phyloP scores from a whole-genome alignment of 2,113 vertebrate species.

The Chlorodrepanis virens region DNA sequence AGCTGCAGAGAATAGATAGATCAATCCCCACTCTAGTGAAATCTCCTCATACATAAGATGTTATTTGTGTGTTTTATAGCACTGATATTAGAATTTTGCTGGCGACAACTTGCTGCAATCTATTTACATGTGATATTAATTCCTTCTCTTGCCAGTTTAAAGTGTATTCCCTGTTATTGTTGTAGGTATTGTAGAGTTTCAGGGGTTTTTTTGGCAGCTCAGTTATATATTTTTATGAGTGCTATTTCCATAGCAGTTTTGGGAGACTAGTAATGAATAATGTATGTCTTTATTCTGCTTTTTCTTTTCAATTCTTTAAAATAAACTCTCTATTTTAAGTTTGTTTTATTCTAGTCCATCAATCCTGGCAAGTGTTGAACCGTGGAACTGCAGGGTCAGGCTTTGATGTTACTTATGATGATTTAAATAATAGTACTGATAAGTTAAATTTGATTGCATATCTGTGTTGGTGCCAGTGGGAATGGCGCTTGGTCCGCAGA shows the following conservation, averaged over 20 bases:
- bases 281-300: background rate
- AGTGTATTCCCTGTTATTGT: background rate
- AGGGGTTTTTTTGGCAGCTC: background rate
- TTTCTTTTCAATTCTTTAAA: background rate
- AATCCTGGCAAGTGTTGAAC: background rate
- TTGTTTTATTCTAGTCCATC: background rate
- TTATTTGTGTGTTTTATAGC: background rate
- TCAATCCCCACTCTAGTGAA: background rate
- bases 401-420: background rate
- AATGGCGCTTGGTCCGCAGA: fast-evolving
- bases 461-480: background rate
- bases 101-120: background rate
- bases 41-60: background rate
- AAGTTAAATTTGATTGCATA: background rate
- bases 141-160: background rate
- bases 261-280: background rate
- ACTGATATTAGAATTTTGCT: background rate
- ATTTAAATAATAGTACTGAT: background rate
- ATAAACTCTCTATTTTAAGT: background rate
- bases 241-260: background rate
- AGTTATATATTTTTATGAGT: background rate
- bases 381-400: background rate
- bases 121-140: background rate
- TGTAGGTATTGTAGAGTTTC: background rate
- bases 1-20: background rate